A percentile compares a stretch with the other conserved stretches of the same genome.
phyloP scores from a whole-genome alignment of 2,797 vertebrate species.

The Columba guinea region DNA sequence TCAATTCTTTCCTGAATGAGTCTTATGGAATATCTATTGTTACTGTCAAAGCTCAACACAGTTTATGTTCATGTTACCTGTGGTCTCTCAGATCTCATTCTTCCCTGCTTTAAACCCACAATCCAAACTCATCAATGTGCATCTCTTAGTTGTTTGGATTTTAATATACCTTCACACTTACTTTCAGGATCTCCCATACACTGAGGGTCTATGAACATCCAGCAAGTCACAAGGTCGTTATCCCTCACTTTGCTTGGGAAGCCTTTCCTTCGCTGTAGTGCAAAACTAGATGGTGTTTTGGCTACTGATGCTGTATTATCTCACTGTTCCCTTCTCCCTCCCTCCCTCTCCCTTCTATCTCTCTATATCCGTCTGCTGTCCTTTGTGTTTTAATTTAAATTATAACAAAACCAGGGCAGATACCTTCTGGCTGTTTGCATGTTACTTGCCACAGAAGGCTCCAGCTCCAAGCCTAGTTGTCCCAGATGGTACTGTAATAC shows the following conservation, averaged over 20 bases:
- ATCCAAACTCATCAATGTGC: background rate
- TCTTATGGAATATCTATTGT: background rate
- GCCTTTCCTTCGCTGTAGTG: background rate
- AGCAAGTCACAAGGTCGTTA: background rate
- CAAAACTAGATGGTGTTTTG: background rate
- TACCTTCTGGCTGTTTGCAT: background rate
- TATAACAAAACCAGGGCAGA: background rate
- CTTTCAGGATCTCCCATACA: background rate
- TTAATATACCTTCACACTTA: background rate
- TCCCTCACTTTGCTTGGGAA: background rate
- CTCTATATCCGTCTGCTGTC: background rate
- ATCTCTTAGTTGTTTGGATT: background rate
- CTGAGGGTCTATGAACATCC: background rate
- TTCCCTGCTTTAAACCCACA: background rate
- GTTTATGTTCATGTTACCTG: background rate
- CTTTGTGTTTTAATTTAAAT: background rate
- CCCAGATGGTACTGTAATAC: constrained; percentile 6
- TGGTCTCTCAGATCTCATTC: background rate
- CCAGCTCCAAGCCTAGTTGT: background rate
- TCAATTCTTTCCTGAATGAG: background rate
- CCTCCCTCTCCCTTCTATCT: background rate
- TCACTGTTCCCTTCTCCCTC: background rate
- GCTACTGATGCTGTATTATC: rapidly evolving
- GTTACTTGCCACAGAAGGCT: background rate
- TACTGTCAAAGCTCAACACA: background rate